Evolutionary conservation across 53 echinoderm and acorn worm genomes (phyloP).

Genomic region (Antedon mediterranea): DNA sequence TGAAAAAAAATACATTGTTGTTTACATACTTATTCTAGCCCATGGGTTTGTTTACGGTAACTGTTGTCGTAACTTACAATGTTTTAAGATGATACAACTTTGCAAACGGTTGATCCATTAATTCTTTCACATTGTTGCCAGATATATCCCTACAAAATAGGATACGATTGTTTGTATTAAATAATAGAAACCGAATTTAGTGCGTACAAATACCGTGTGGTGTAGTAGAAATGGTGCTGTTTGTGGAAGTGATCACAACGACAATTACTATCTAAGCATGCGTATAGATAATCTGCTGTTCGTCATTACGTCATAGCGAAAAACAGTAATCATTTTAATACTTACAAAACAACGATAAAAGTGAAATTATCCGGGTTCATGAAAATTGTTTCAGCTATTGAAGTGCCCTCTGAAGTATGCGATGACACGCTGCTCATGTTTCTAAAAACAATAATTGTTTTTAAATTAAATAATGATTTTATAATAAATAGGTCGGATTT

Average conservation of each 20-base stretch:
- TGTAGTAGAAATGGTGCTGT: no score
- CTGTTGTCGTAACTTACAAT: background rate
- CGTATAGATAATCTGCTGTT: background rate
- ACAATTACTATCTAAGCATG: background rate
- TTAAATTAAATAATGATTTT: no score
- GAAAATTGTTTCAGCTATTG: background rate
- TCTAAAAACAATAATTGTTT: background rate
- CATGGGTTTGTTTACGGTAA: no score
- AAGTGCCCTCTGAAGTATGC: background rate
- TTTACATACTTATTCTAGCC: no score
- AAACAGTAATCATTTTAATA: background rate
- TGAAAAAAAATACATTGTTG: no score
- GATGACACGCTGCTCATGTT: background rate
- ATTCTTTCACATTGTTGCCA: constrained; percentile 13
- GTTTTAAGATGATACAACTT: background rate
- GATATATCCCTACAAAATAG: constrained; percentile 25
- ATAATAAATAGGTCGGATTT: no score
- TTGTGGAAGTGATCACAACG: no score
- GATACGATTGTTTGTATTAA: background rate
- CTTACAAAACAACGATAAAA: background rate
- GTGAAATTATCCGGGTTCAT: background rate
- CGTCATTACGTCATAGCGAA: background rate
- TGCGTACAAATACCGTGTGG: no score
- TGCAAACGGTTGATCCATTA: background rate
- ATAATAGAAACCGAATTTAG: no score